Percentiles rank a stretch among this genome's conserved stretches.
Evolutionary conservation across 2,113 vertebrate genomes (phyloP).

Genomic region (Lota lota): DNA sequence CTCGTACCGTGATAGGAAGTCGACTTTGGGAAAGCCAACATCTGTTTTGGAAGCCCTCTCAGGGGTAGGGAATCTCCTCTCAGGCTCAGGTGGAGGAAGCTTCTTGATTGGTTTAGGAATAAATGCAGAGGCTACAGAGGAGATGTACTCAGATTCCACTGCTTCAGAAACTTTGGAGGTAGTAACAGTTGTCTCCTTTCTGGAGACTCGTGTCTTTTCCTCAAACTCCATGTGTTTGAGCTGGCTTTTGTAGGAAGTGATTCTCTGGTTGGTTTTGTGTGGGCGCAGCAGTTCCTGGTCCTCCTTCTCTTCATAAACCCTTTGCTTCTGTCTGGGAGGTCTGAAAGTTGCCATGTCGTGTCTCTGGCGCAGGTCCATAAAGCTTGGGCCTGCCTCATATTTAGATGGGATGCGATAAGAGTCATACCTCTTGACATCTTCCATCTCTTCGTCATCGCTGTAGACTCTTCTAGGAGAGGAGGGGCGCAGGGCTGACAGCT

Average conservation of each 20-base stretch:
- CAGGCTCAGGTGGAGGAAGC: constrained; percentile 61
- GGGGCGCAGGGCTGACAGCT: constrained; percentile 85
- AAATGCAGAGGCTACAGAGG: constrained; percentile 75
- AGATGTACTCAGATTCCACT: constrained; percentile 70
- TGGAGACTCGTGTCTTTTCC: constrained; percentile 80
- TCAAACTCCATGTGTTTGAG: constrained; percentile 87
- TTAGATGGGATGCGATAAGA: constrained; percentile 88
- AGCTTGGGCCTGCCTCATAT: constrained; percentile 85
- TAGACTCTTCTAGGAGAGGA: constrained; percentile 74
- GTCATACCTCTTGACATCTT: constrained; percentile 78
- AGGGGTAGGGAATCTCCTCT: constrained; percentile 76
- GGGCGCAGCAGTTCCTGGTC: constrained; percentile 92
- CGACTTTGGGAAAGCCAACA: constrained; percentile 79
- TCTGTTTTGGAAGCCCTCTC: constrained; percentile 83
- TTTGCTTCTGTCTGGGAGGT: constrained; percentile 82
- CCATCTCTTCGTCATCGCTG: constrained; percentile 74
- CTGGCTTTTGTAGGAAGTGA: constrained; percentile 85
- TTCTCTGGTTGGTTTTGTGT: constrained; percentile 76
- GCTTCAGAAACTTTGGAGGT: constrained; percentile 75
- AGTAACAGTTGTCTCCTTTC: constrained; percentile 76
- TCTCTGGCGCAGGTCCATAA: constrained; percentile 84
- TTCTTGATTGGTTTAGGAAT: constrained; percentile 84
- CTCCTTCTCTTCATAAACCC: constrained; percentile 86
- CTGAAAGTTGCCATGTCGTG: constrained; percentile 83
- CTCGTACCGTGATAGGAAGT: constrained; percentile 92